A percentile compares a stretch with the other conserved stretches of the same genome.
Conservation (phyloP, 2,113 vertebrate genomes). For the Callipepla californica region DNA sequence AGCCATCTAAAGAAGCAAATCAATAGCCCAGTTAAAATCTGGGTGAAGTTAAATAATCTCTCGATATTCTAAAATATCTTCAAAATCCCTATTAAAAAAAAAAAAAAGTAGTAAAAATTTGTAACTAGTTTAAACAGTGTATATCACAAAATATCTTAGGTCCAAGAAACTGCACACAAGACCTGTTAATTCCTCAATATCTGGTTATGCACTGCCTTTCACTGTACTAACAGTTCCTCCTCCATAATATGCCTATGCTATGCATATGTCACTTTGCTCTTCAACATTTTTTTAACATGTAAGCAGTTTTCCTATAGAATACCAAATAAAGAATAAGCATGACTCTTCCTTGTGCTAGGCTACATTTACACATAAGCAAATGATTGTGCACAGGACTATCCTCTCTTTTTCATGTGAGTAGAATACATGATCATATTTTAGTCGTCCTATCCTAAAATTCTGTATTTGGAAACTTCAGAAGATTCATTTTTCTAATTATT, state of each 20-base stretch:
- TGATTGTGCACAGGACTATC: not conserved
- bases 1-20: not conserved
- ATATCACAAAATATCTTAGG: not conserved
- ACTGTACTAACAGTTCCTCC: not conserved
- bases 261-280: not conserved
- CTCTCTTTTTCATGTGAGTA: not conserved
- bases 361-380: too few relatives aligned
- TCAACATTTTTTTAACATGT: not conserved
- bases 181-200: not conserved
- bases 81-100: not conserved
- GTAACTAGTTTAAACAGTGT: not conserved
- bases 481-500: not conserved
- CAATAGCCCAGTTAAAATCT: not conserved
- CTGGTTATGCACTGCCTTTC: not conserved
- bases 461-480: not conserved
- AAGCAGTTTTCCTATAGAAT: not conserved
- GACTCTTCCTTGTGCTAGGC: not conserved
- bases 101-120: not conserved
- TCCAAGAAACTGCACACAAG: not conserved
- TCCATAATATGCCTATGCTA: not conserved
- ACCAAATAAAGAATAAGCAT: not conserved
- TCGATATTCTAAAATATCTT: not conserved
- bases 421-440: not conserved
- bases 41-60: rapidly evolving
- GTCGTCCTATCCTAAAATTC: not conserved